Percentiles rank a stretch among this genome's conserved stretches.
These are phyloP conservation scores for Tigriopus californicus DNA, from an alignment of 2,888 invertebrate species.

Conservation along the genomic window DNA sequence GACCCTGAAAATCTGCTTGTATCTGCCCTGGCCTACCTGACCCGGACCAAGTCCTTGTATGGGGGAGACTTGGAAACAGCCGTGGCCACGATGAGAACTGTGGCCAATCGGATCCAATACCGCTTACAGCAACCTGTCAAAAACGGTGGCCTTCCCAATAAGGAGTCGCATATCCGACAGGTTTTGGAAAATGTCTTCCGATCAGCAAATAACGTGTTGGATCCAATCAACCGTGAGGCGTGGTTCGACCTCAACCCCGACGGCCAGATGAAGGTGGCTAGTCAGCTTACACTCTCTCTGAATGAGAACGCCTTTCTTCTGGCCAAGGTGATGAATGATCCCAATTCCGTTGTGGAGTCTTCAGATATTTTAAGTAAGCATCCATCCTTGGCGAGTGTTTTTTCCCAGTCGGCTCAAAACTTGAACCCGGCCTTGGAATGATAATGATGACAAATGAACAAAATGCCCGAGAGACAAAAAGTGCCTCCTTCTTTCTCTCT, in stretches of 20 bases:
- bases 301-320: conserved; percentile 54
- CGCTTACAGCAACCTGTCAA: conserved; percentile 27
- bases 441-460: no score
- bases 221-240: conserved; percentile 53
- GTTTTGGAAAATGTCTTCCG: conserved; percentile 60
- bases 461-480: no score
- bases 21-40: conserved; percentile 29
- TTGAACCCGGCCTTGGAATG: no score
- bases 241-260: conserved; percentile 68
- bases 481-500: no score
- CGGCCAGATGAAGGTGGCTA: conserved; percentile 58
- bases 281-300: conserved; percentile 58
- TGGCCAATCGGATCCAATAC: conserved; percentile 11
- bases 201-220: conserved; percentile 65
- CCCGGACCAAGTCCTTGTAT: conserved; percentile 46
- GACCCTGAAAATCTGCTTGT: conserved; percentile 54
- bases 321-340: conserved; percentile 63
- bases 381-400: no score
- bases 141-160: conserved; percentile 58
- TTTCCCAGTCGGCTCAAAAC: no score
- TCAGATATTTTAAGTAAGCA: conserved; percentile 60
- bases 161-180: conserved; percentile 64
- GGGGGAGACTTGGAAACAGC: conserved; percentile 81
- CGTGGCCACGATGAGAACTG: conserved; percentile 47
- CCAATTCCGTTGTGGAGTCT: conserved; percentile 60